These are phyloP conservation scores for Natator depressus DNA, from an alignment of 2,113 vertebrate species.

Conservation along the genomic window DNA sequence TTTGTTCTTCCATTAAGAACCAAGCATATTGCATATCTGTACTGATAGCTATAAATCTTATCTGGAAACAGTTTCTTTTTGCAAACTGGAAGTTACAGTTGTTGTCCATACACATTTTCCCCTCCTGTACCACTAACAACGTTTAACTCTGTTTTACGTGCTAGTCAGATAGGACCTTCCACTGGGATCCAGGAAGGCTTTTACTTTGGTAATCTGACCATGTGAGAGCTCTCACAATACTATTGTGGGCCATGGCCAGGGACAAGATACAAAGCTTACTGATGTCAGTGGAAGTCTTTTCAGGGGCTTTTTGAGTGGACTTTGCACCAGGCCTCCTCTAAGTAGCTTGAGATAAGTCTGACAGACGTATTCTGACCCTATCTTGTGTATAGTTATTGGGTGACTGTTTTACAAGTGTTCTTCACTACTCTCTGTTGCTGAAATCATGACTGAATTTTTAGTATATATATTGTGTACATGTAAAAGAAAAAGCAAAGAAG, in stretches of 20 bases:
- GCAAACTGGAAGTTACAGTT: not conserved
- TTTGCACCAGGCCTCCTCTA: fast-evolving
- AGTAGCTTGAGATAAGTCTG: fast-evolving
- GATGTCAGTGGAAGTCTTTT: no score
- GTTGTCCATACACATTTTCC: not conserved
- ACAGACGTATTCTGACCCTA: not conserved
- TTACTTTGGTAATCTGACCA: not conserved
- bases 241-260: fast-evolving
- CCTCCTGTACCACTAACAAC: not conserved
- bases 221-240: not conserved
- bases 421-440: fast-evolving
- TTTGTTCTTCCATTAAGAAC: not conserved
- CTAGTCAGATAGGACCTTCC: not conserved
- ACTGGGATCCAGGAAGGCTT: fast-evolving
- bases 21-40: not conserved
- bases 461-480: fast-evolving
- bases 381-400: not conserved
- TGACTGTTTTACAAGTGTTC: not conserved
- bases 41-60: not conserved
- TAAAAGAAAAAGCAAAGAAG: not conserved
- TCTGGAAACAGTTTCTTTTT: not conserved
- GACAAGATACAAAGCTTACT: fast-evolving
- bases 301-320: fast-evolving
- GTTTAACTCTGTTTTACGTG: not conserved
- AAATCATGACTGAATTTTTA: fast-evolving